Evolutionary conservation across 2,888 invertebrate species (phyloP).

Genomic region (Cepaea hortensis): DNA sequence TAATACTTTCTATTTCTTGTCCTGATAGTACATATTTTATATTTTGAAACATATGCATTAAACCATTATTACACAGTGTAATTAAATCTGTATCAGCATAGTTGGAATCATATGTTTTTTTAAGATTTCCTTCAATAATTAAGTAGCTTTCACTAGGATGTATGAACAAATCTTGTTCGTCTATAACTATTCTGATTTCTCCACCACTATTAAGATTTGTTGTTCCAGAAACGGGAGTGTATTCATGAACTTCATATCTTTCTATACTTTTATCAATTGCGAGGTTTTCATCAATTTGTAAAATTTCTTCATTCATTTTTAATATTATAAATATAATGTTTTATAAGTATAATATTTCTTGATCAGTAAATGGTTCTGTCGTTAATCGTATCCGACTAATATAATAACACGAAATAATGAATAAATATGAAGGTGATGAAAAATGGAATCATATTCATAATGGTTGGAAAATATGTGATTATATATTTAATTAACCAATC

Average conservation of each 20-base stretch:
- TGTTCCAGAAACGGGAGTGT: not conserved
- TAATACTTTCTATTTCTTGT: constrained; percentile 13
- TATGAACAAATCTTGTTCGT: not conserved
- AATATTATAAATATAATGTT: too few relatives aligned
- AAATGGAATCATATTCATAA: too few relatives aligned
- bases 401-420: too few relatives aligned
- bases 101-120: not conserved
- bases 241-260: constrained; percentile 7
- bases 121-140: constrained; percentile 1
- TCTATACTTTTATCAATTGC: too few relatives aligned
- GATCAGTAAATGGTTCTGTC: too few relatives aligned
- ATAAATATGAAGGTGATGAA: too few relatives aligned
- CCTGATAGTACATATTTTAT: not conserved
- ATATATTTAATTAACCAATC: too few relatives aligned
- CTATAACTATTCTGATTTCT: constrained; percentile 14
- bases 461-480: too few relatives aligned
- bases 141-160: constrained; percentile 12
- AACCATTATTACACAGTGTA: not conserved
- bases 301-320: too few relatives aligned
- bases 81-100: not conserved
- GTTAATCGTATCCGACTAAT: too few relatives aligned
- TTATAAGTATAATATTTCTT: too few relatives aligned
- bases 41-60: not conserved
- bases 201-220: not conserved
- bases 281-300: too few relatives aligned